A percentile compares a stretch with the other conserved stretches of the same genome.
phyloP scores from a whole-genome alignment of 2,797 vertebrate genomes.

The Etheostoma perlongum region DNA sequence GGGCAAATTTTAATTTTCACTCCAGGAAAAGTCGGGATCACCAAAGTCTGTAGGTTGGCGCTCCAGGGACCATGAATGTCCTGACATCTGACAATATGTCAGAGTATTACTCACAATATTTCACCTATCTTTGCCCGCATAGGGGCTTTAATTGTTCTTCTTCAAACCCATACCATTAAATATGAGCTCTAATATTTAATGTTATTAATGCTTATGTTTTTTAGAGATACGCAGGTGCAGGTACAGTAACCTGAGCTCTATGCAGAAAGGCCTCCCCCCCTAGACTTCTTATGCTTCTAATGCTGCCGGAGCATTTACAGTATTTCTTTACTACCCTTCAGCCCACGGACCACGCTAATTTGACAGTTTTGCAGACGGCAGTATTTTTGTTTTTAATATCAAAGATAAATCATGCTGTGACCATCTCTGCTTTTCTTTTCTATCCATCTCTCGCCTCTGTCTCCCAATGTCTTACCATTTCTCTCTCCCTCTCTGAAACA shows the following conservation, averaged over 20 bases:
- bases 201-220: background rate
- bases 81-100: background rate
- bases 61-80: background rate
- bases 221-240: slow-evolving; percentile 4
- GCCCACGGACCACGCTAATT: slow-evolving; percentile 20
- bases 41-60: no score
- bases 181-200: background rate
- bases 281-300: slow-evolving; percentile 11
- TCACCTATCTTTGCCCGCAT: background rate
- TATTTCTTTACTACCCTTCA: slow-evolving; percentile 13
- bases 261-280: slow-evolving; percentile 25
- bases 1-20: no score
- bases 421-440: slow-evolving; percentile 20
- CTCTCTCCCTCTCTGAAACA: slow-evolving; percentile 25
- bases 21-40: no score
- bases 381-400: slow-evolving; percentile 39
- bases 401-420: slow-evolving; percentile 34
- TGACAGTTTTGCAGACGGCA: slow-evolving; percentile 27
- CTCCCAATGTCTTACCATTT: background rate
- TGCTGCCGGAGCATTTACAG: slow-evolving; percentile 15
- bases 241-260: slow-evolving; percentile 1
- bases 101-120: background rate
- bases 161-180: background rate
- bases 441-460: slow-evolving; percentile 1
- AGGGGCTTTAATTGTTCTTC: background rate